Evolutionary conservation across 2,113 vertebrate genomes (phyloP).

Genomic region (Mixornis gularis): DNA sequence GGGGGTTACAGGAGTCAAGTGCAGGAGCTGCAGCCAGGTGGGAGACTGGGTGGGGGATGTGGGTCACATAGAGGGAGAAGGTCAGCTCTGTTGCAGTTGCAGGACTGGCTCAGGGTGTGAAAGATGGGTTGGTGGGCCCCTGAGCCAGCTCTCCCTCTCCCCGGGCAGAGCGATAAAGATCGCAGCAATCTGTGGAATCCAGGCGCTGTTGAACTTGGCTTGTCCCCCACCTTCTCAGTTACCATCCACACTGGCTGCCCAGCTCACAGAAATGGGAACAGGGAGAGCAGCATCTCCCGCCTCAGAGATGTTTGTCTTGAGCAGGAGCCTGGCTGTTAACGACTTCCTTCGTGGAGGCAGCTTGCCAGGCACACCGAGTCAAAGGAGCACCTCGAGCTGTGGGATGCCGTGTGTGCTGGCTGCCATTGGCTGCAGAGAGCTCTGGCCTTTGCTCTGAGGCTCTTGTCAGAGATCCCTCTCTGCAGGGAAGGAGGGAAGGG

Average conservation of each 20-base stretch:
- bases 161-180: background rate
- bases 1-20: background rate
- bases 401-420: rapidly evolving
- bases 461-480: background rate
- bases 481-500: background rate
- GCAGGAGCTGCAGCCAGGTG: background rate
- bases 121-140: background rate
- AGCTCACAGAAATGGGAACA: background rate
- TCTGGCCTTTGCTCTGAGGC: background rate
- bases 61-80: background rate
- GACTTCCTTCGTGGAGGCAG: background rate
- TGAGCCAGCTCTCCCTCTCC: background rate
- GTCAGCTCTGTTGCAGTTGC: background rate
- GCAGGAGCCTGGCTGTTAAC: background rate
- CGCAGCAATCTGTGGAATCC: slow-evolving; percentile 30
- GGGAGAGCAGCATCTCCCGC: background rate
- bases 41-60: background rate
- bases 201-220: slow-evolving; percentile 3
- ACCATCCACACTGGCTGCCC: background rate
- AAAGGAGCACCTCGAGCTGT: rapidly evolving
- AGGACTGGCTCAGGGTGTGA: background rate
- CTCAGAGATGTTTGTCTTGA: slow-evolving; percentile 30
- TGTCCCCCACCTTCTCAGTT: slow-evolving; percentile 11
- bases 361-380: background rate
- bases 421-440: rapidly evolving